Base-by-base conservation (phyloP, 2,113 vertebrate genomes). In the Riparia riparia region DNA sequence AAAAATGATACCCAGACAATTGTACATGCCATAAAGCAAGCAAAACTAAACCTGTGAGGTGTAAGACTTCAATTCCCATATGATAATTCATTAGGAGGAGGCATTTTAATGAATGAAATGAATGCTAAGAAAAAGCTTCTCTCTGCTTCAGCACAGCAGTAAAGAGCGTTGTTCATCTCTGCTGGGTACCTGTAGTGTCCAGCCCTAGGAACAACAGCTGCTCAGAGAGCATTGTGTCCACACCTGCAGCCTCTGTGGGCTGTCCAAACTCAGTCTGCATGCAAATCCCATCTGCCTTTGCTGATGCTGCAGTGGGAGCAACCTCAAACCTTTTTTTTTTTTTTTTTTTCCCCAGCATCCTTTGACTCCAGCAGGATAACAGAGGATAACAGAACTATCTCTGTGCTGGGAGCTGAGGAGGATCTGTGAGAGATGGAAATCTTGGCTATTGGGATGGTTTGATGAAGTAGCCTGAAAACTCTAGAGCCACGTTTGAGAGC, bases 231-330 rank as follows among this genome's bases (percentile, higher is more conserved):
- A 21, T 70, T 58, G 21, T 20, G 2, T 81, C 45, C 39, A 5
- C 53, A 72, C 45, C 49, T 76, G 34, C 63, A 60, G 41, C 69
- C 47, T 63, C 61, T 49, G 54, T 37, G 53, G 37, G 58, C 80
- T 86, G 37, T 20, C 58, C 72, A 56, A 77, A 29, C 63, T 64
- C 92, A 93, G 64, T 34, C 80, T 86, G 86, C 13, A 0, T 86
- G 76, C 70, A 83, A 86, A 89, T 83, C 86, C 80, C 86, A 73
- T 81, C 83, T 91, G 91, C 54, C 76, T 86, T 34, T 53, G 45
- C 63, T 82, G 57, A 53, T 31, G 9, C 57, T 64, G 61, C 54
- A 39, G 20, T 45, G 37, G 51, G 42, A 92, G 8, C 45, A 61
- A n/a, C 34, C 17, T 78, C 72, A 22, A 47, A 25, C 12, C 6